Percentiles rank a stretch among this genome's conserved stretches.
phyloP scores from a whole-genome alignment of 2,888 invertebrate genomes.

The Tetragonula carbonaria region DNA sequence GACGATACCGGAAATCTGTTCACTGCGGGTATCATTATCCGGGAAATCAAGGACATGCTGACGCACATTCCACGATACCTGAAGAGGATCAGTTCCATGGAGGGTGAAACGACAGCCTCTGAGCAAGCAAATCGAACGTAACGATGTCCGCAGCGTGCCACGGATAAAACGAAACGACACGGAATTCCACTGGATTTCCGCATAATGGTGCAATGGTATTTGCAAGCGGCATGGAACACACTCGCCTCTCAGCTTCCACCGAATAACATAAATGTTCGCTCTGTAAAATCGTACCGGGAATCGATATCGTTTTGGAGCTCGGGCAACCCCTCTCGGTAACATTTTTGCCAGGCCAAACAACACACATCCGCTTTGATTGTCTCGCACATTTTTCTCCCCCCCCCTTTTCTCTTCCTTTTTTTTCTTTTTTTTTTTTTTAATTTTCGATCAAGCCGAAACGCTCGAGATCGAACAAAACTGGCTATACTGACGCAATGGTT shows the following conservation, averaged over 20 bases:
- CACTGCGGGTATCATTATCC: slow-evolving; percentile 45
- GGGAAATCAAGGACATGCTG: slow-evolving; percentile 53
- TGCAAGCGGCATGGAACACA: slow-evolving; percentile 14
- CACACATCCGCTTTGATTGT: slow-evolving; percentile 5
- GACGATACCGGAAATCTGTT: slow-evolving; percentile 33
- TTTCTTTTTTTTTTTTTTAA: no score
- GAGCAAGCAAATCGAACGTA: slow-evolving; percentile 63
- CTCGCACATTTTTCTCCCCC: not conserved
- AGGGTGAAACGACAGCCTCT: slow-evolving; percentile 32
- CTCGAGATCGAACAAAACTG: not conserved
- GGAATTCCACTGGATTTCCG: slow-evolving; percentile 38
- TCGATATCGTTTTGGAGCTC: slow-evolving; percentile 16
- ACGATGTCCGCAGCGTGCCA: slow-evolving; percentile 55
- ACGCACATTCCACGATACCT: slow-evolving; percentile 45
- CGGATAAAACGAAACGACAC: slow-evolving; percentile 54
- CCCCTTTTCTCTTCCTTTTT: no score
- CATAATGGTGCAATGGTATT: slow-evolving; percentile 47
- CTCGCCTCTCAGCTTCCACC: slow-evolving; percentile 21
- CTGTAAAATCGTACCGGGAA: slow-evolving; percentile 18
- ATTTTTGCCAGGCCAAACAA: slow-evolving; percentile 14
- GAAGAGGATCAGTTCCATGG: slow-evolving; percentile 40
- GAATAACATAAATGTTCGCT: slow-evolving; percentile 43
- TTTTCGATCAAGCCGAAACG: not conserved
- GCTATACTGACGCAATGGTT: not conserved
- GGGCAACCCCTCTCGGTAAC: not conserved